Percentiles rank a stretch among this genome's conserved stretches.
phyloP scores from a whole-genome alignment of 1,140 invertebrate species.

The Leptopilina clavipes region DNA sequence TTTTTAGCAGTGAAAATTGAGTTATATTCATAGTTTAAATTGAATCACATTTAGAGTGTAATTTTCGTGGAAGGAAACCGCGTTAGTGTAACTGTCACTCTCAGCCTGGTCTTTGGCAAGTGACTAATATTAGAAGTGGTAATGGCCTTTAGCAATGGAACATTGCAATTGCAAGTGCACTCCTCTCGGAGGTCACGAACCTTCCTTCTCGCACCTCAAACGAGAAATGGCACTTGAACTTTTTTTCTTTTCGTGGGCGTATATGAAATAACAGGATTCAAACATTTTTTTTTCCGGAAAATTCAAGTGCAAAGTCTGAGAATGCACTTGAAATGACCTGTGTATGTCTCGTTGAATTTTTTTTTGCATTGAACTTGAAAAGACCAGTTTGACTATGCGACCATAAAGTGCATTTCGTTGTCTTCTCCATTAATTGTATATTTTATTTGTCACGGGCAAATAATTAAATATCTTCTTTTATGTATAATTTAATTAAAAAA shows the following conservation, averaged over 20 bases:
- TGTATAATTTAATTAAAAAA: no score
- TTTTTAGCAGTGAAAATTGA: background rate
- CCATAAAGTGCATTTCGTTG: slow-evolving; percentile 11
- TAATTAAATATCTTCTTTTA: background rate
- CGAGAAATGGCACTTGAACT: slow-evolving; percentile 41
- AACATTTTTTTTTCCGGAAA: slow-evolving; percentile 39
- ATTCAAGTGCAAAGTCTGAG: slow-evolving; percentile 48
- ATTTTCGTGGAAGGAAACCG: background rate
- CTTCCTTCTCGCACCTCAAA: background rate
- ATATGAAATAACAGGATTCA: slow-evolving; percentile 36
- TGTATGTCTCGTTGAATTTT: background rate
- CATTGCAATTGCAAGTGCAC: slow-evolving; percentile 17
- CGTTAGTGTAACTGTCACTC: slow-evolving; percentile 18
- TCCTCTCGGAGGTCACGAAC: slow-evolving; percentile 17
- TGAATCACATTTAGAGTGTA: background rate
- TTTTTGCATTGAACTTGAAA: background rate
- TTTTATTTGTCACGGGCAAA: background rate
- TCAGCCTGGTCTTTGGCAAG: slow-evolving; percentile 5
- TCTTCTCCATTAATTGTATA: background rate
- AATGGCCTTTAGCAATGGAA: slow-evolving; percentile 26
- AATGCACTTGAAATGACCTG: slow-evolving; percentile 41
- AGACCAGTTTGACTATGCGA: background rate
- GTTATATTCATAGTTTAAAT: background rate
- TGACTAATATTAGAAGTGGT: slow-evolving; percentile 33
- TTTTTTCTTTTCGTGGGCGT: slow-evolving; percentile 41